Conservation (phyloP, 2,888 invertebrate genomes). For the Resseliella maxima region DNA sequence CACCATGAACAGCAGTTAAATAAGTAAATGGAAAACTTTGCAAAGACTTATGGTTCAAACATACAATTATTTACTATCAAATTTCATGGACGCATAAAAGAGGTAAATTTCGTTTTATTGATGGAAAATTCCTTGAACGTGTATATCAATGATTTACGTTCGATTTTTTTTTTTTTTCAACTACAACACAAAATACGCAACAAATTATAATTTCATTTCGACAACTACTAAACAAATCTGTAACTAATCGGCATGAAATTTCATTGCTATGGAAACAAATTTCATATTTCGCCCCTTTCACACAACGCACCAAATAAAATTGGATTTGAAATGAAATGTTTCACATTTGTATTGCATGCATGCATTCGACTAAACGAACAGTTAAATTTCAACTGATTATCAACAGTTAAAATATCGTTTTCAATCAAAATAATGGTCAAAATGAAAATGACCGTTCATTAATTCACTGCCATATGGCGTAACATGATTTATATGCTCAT, state of each 20-base stretch:
- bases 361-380: background rate
- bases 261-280: background rate
- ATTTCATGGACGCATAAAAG: no score
- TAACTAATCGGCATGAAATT: background rate
- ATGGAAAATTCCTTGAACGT: no score
- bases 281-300: background rate
- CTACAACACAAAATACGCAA: no score
- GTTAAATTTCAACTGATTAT: slow-evolving; percentile 46
- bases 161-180: no score
- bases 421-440: slow-evolving; percentile 46
- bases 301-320: no score
- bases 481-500: slow-evolving; percentile 43
- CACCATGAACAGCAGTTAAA: background rate
- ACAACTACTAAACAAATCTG: background rate
- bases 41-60: background rate
- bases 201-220: background rate
- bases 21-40: background rate
- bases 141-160: no score
- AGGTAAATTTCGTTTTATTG: no score
- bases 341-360: background rate
- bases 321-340: background rate
- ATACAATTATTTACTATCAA: background rate
- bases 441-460: slow-evolving; percentile 56
- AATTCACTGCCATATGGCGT: slow-evolving; percentile 56
- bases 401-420: slow-evolving; percentile 45